These are phyloP conservation scores for Papilio elwesi DNA, from an alignment of 2,888 invertebrate species.

Conservation along the genomic window DNA sequence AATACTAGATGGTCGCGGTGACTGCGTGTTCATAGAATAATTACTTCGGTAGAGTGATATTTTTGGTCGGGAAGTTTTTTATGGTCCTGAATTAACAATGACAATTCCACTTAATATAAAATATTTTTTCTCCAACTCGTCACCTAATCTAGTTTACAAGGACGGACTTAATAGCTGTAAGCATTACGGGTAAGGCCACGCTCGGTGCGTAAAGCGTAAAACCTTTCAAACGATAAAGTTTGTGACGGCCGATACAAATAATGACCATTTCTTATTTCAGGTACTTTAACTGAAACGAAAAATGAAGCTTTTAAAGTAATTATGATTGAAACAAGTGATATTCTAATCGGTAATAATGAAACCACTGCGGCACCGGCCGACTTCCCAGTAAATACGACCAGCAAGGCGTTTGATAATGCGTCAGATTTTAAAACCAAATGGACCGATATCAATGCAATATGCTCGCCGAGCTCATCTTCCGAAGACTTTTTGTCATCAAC, in stretches of 20 bases:
- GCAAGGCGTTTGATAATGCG: constrained; percentile 49
- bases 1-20: no score
- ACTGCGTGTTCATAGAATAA: no score
- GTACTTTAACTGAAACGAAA: constrained; percentile 3
- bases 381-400: constrained; percentile 46
- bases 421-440: constrained; percentile 57
- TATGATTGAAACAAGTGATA: constrained; percentile 33
- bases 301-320: constrained; percentile 33
- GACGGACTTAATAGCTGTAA: constrained; percentile 1
- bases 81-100: neutral
- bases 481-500: constrained; percentile 66
- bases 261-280: constrained; percentile 26
- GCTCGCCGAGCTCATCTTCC: constrained; percentile 52
- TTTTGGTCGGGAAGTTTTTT: no score
- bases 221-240: neutral
- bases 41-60: no score
- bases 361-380: constrained; percentile 49
- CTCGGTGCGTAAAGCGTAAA: neutral
- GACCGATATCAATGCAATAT: constrained; percentile 57
- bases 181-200: neutral
- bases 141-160: neutral
- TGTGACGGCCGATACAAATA: constrained; percentile 8
- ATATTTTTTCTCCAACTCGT: neutral
- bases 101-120: neutral
- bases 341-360: constrained; percentile 16